Evolutionary conservation across 2,797 vertebrate species (phyloP).

Genomic region (Prunella strophiata): DNA sequence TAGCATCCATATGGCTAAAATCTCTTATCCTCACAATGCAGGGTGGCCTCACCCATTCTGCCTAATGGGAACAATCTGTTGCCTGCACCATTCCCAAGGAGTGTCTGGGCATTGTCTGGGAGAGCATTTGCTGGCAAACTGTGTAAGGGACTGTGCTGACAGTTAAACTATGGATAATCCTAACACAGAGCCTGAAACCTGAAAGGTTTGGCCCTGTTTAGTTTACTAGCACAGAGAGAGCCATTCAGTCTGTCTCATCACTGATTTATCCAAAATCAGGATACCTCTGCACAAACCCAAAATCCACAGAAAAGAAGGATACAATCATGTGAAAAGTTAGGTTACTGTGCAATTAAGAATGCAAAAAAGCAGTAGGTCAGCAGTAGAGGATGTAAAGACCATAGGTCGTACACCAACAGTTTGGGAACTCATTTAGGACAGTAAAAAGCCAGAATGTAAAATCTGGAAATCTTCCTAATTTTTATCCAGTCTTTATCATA

Average conservation of each 20-base stretch:
- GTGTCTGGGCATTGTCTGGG: constrained; percentile 32
- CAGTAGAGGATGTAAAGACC: background rate
- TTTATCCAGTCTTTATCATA: background rate
- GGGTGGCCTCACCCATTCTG: constrained; percentile 33
- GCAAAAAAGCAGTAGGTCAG: background rate
- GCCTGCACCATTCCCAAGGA: background rate
- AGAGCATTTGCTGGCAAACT: background rate
- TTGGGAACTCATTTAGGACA: background rate
- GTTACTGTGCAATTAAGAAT: background rate
- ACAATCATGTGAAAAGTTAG: background rate
- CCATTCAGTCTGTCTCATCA: background rate
- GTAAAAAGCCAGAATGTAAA: background rate
- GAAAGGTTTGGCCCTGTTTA: background rate
- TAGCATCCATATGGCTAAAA: constrained; percentile 31
- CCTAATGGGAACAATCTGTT: constrained; percentile 46
- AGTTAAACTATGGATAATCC: background rate
- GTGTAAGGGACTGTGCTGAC: background rate
- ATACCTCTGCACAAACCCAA: background rate
- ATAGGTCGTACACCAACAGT: background rate
- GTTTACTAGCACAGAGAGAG: background rate
- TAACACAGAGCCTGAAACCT: background rate
- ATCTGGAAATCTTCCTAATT: background rate
- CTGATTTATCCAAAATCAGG: background rate
- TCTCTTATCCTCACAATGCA: background rate
- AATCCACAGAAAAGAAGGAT: background rate